Conservation (phyloP, 2,113 vertebrate genomes). For the Mormoops blainvillei region DNA sequence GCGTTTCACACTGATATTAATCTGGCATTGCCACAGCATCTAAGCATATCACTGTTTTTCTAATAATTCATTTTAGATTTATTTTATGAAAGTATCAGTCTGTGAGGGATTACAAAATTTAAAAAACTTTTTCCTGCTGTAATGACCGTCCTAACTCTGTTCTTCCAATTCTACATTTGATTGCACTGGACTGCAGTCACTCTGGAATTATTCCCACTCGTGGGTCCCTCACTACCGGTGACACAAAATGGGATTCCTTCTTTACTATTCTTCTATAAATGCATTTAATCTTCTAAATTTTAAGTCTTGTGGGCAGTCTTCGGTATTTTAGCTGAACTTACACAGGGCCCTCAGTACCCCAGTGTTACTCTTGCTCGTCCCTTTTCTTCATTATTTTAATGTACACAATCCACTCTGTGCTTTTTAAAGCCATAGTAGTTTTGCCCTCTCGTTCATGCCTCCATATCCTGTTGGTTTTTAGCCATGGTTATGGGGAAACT, state of each 20-base stretch:
- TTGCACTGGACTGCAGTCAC: fast-evolving
- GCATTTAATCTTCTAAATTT: background rate
- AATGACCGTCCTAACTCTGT: background rate
- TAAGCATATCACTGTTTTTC: background rate
- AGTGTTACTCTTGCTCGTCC: background rate
- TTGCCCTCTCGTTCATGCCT: background rate
- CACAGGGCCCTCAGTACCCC: background rate
- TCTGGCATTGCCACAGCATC: background rate
- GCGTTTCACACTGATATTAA: background rate
- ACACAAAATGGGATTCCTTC: background rate
- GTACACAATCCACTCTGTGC: background rate
- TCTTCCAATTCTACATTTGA: background rate
- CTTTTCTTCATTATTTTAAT: background rate
- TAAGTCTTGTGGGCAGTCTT: background rate
- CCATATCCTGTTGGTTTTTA: background rate
- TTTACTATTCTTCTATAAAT: background rate
- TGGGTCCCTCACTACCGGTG: background rate
- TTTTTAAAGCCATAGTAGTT: background rate
- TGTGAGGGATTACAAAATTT: background rate
- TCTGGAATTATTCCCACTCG: background rate
- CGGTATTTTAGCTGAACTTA: background rate
- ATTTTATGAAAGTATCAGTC: background rate
- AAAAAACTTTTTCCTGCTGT: background rate
- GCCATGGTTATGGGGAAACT: background rate
- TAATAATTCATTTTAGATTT: background rate